A percentile compares a stretch with the other conserved stretches of the same genome.
These are phyloP conservation scores for Podotricha telesiphe DNA, from an alignment of 2,888 invertebrate genomes.

Conservation along the genomic window DNA sequence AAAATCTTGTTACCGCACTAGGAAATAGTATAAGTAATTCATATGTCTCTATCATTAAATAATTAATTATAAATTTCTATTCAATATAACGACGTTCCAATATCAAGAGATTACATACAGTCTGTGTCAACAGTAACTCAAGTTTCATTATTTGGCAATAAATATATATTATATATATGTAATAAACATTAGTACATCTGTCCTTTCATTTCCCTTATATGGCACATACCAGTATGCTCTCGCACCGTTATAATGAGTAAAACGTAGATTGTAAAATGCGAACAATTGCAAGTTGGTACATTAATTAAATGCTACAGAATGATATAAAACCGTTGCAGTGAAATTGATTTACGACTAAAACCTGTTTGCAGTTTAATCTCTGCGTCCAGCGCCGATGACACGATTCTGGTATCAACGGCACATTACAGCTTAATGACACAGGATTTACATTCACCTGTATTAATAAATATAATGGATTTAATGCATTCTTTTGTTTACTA, in stretches of 20 bases:
- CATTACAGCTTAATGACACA: constrained; percentile 64
- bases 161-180: no score
- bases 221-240: background rate
- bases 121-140: no score
- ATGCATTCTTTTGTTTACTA: constrained; percentile 17
- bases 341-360: constrained; percentile 72
- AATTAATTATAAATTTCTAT: no score
- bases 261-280: constrained; percentile 23
- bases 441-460: constrained; percentile 49
- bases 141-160: no score
- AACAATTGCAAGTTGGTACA: constrained; percentile 46
- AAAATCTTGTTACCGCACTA: no score
- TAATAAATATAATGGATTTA: constrained; percentile 36
- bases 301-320: constrained; percentile 62
- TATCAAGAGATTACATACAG: no score
- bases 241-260: background rate
- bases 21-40: no score
- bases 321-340: constrained; percentile 62
- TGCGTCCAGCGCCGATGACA: constrained; percentile 63
- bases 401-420: constrained; percentile 71
- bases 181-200: background rate
- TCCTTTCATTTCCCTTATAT: constrained; percentile 3
- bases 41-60: no score
- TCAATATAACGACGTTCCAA: no score
- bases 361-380: constrained; percentile 78